These are phyloP conservation scores for Cryptocheilus praepositus DNA, from an alignment of 2,888 invertebrate species.

Conservation along the genomic window DNA sequence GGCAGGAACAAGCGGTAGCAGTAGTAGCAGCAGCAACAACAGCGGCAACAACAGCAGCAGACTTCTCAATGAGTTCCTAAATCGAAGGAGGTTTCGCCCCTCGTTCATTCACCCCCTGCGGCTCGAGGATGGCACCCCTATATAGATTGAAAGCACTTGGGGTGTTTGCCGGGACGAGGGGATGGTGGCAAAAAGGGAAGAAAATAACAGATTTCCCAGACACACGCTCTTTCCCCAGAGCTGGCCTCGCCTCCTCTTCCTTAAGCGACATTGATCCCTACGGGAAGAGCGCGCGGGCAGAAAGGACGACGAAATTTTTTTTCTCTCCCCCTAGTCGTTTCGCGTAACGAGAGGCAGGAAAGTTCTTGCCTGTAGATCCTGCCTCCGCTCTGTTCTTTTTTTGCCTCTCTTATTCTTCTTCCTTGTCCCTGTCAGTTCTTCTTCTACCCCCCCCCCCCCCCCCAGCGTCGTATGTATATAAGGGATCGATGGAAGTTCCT, in stretches of 20 bases:
- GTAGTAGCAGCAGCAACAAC: conserved; percentile 4
- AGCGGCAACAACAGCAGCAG: conserved; percentile 46
- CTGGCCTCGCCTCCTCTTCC: conserved; percentile 7
- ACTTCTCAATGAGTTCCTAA: conserved; percentile 67
- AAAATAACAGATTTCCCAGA: conserved; percentile 60
- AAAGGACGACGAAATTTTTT: conserved; percentile 34
- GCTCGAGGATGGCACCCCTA: conserved; percentile 44
- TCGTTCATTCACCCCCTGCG: conserved; percentile 51
- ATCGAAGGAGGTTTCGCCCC: conserved; percentile 63
- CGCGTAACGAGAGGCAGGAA: conserved; percentile 51
- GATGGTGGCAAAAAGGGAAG: conserved; percentile 45
- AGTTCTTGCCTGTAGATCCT: conserved; percentile 36
- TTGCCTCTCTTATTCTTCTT: conserved; percentile 18
- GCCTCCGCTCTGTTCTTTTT: conserved; percentile 10
- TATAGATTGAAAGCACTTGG: conserved; percentile 36
- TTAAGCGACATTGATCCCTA: background rate
- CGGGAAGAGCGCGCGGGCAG: conserved; percentile 11
- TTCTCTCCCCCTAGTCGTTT: conserved; percentile 17
- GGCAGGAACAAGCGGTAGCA: conserved; percentile 13
- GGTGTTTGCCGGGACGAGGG: conserved; percentile 45
- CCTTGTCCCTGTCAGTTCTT: conserved; percentile 5
- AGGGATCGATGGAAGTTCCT: conserved; percentile 40
- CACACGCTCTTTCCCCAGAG: conserved; percentile 31
- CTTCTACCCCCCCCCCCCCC: conserved; percentile 7
- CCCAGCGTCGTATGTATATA: conserved; percentile 33